Evolutionary conservation across 1,140 invertebrate genomes (phyloP).

Genomic region (Drosophila elegans): DNA sequence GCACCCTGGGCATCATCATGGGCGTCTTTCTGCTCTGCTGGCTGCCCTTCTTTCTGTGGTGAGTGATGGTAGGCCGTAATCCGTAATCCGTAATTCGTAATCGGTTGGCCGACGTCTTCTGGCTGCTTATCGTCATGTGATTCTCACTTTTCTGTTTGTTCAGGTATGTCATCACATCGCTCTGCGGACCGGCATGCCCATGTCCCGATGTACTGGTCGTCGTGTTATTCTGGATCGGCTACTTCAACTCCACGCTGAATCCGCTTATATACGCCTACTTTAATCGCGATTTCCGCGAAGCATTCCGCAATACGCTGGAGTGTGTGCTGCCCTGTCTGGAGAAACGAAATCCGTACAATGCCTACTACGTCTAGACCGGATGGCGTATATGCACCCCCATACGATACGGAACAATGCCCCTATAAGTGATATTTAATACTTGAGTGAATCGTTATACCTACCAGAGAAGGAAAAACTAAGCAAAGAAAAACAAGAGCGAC

Average conservation of each 20-base stretch:
- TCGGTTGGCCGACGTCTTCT: slow-evolving; percentile 6
- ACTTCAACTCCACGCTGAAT: slow-evolving; percentile 98
- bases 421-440: slow-evolving; percentile 68
- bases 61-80: slow-evolving; percentile 83
- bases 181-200: slow-evolving; percentile 92
- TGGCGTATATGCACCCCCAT: slow-evolving; percentile 11
- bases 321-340: slow-evolving; percentile 91
- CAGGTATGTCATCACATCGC: slow-evolving; percentile 94
- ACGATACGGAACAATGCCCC: slow-evolving; percentile 44
- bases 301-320: slow-evolving; percentile 96
- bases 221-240: slow-evolving; percentile 93
- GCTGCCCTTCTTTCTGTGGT: slow-evolving; percentile 98
- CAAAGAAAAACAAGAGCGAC: slow-evolving; percentile 7
- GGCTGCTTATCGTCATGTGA: slow-evolving; percentile 14
- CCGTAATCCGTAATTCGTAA: slow-evolving; percentile 84
- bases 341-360: slow-evolving; percentile 85
- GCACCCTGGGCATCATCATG: slow-evolving; percentile 97
- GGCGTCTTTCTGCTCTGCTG: slow-evolving; percentile 98
- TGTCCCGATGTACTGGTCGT: slow-evolving; percentile 93
- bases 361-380: slow-evolving; percentile 85
- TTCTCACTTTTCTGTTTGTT: slow-evolving; percentile 3
- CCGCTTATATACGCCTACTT: slow-evolving; percentile 99
- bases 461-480: slow-evolving; percentile 10
- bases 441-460: slow-evolving; percentile 50
- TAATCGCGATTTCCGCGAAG: slow-evolving; percentile 98